Evolutionary conservation across 2,113 vertebrate species (phyloP), one percentile per base, ranked within the genome.

Genomic region (Thunnus maccoyii): DNA sequence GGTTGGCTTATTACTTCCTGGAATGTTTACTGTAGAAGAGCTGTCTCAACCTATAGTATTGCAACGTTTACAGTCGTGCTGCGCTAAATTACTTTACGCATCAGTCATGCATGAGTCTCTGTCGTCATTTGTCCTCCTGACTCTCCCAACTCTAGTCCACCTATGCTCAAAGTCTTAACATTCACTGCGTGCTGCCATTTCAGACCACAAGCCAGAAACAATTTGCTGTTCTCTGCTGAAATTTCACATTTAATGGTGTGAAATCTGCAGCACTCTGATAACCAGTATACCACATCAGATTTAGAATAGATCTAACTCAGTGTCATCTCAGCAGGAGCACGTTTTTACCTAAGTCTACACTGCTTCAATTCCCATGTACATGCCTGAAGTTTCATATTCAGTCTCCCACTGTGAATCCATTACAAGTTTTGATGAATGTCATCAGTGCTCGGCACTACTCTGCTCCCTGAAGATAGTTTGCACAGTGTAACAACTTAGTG

Each of bases 1-100:
- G 64, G 62, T 61, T 46, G 73, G 67, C 67, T 90, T 88, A 91
- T 90, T 90, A 81, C 87, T 82, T 83, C 83, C 79, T 81, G 77
- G 16, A 54, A 78, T 88, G 86, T 87, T 89, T 86, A 83, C 84
- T 61, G 71, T 79, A 63, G 77, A 57, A 52, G 51, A 81, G 78
- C 78, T 18, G 57, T 74, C 72, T 86, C n/a, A 27, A 1, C 77
- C 76, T 3, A 46, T 52, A 46, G 71, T 46, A 18, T 44, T 16
- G 48, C 41, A 0, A 15, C 61, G 36, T 85, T 80, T 75, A 71
- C 79, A 78, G 84, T 71, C 64, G 2, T 62, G 78, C 74, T 77
- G 87, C 5, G 74, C 58, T 77, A 83, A 89, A 90, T 92, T 75
- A 90, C 90, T 78, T 86, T 51, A 66, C 52, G 84, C 75, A 72